Evolutionary conservation across 2,797 vertebrate genomes (phyloP).

Genomic region (Harpagifer antarcticus): DNA sequence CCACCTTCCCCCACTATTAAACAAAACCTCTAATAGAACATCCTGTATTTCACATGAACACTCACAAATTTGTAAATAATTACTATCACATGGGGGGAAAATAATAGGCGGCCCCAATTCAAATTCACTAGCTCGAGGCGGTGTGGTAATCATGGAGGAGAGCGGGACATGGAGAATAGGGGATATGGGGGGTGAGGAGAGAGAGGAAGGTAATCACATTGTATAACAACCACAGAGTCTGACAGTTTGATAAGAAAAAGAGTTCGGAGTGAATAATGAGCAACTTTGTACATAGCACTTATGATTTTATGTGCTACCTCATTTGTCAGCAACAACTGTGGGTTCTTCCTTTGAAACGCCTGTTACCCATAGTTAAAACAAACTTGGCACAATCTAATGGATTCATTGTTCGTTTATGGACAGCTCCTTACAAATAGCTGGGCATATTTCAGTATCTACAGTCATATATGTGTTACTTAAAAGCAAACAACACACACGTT

Average conservation of each 20-base stretch:
- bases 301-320: constrained; percentile 72
- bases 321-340: constrained; percentile 77
- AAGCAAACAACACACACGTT: constrained; percentile 71
- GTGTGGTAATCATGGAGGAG: constrained; percentile 83
- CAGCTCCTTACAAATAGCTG: constrained; percentile 65
- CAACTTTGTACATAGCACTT: constrained; percentile 80
- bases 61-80: constrained; percentile 87
- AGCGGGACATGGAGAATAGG: constrained; percentile 65
- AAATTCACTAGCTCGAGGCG: constrained; percentile 84
- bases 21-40: constrained; percentile 81
- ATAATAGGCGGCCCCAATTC: constrained; percentile 84
- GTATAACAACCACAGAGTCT: constrained; percentile 76
- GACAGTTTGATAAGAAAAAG: constrained; percentile 80
- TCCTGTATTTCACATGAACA: constrained; percentile 84
- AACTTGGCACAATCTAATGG: constrained; percentile 71
- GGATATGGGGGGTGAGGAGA: constrained; percentile 54
- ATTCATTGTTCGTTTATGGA: constrained; percentile 71
- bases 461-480: constrained; percentile 70
- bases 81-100: constrained; percentile 85
- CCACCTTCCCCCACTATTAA: constrained; percentile 70
- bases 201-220: constrained; percentile 76
- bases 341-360: constrained; percentile 63
- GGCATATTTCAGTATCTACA: constrained; percentile 49
- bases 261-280: constrained; percentile 82
- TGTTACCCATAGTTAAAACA: constrained; percentile 72